Base-by-base conservation (phyloP, 2,113 vertebrate genomes). In the Cynopterus brachyotis region DNA sequence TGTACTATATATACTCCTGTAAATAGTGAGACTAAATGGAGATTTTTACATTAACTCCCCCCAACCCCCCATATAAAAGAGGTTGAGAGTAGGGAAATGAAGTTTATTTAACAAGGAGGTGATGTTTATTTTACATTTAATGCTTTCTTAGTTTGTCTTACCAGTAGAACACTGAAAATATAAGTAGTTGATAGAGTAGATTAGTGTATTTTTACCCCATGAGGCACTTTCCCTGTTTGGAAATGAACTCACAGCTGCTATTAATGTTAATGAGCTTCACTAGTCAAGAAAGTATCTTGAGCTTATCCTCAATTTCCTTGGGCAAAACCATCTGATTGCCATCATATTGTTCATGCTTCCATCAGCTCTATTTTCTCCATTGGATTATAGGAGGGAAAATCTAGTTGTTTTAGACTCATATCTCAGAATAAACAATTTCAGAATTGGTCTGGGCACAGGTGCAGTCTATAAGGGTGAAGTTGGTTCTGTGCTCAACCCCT, bases 211-310 rank as follows among this genome's bases (percentile, higher is more conserved):
- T 84, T 73, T 83, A 45, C 73, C 91, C 75, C 16, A 15, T 12
- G 83, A 82, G 75, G 57, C 69, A 30, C 19, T 86, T 97, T 95
- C 47, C 35, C 7, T 0, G 20, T 87, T 97, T 94, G 62, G 64
- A 57, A 94, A 45, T 73, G 70, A 91, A 78, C 55, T 90, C 72
- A 37, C 50, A 95, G 94, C 72, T 88, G 69, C 89, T 93, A 59
- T 96, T 95, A 96, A 89, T 95, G 85, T 42, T 89, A 95, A 95
- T 87, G 85, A 94, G 45, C 72, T 85, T 95, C 62, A 78, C 85
- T 59, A 76, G 35, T 91, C 40, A 92, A 60, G 75, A 91, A 81
- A 50, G 85, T 79, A 57, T 79, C 94, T 88, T 86, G 81, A 87
- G 76, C 69, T 92, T 53, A 62, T 91, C 16, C 59, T 73, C 95